A percentile compares a stretch with the other conserved stretches of the same genome.
Conservation (phyloP, 2,113 vertebrate species). For the Typhlomys cinereus region DNA sequence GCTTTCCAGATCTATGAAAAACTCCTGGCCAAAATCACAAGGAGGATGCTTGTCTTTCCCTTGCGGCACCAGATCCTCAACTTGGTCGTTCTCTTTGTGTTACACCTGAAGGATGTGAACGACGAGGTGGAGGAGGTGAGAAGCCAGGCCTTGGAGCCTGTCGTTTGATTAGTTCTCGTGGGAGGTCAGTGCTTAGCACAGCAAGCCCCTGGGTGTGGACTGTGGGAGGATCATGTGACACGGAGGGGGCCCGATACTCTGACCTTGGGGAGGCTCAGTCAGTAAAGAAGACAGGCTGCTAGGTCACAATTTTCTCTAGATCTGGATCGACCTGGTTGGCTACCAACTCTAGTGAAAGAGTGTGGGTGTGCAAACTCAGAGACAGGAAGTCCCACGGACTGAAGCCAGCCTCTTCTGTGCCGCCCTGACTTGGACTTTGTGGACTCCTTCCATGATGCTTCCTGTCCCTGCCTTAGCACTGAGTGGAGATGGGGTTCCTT, state of each 20-base stretch:
- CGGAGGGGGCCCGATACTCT: background rate
- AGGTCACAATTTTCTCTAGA: background rate
- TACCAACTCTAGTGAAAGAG: background rate
- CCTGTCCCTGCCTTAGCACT: too few relatives aligned
- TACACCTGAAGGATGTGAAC: slow-evolving; percentile 56
- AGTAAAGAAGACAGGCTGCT: background rate
- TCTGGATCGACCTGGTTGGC: background rate
- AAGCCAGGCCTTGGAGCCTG: background rate
- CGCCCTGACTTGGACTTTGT: rapidly evolving
- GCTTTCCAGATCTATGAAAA: slow-evolving; percentile 56
- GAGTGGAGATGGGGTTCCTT: background rate
- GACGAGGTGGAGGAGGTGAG: slow-evolving; percentile 14
- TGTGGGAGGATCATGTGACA: background rate
- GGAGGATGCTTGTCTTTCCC: background rate
- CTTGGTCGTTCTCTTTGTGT: background rate
- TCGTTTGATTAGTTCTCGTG: rapidly evolving
- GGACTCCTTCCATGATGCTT: background rate
- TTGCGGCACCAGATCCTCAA: slow-evolving; percentile 67
- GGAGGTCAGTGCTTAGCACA: background rate
- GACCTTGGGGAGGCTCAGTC: background rate
- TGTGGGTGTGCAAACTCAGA: background rate
- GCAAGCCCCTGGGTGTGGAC: background rate
- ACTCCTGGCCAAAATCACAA: slow-evolving; percentile 56
- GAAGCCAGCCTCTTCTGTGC: background rate
- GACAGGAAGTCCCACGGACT: background rate